Evolutionary conservation across 1,140 invertebrate species (phyloP).

Genomic region (Saccostrea glomerata): DNA sequence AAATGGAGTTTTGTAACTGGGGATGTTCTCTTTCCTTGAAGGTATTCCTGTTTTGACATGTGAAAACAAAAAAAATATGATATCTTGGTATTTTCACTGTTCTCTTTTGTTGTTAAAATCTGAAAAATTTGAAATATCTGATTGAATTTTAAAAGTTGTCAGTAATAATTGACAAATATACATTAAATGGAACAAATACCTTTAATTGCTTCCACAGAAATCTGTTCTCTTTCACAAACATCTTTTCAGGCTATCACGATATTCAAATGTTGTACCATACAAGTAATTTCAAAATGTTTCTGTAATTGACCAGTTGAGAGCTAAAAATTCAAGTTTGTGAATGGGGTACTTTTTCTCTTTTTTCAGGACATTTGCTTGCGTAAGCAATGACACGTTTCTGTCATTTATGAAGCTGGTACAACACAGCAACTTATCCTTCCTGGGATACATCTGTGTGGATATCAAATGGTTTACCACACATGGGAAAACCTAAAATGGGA

Average conservation of each 20-base stretch:
- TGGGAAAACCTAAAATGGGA: conserved; percentile 1
- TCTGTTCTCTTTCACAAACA: background rate
- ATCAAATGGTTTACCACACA: too few species aligned
- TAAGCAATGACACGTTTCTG: conserved; percentile 12
- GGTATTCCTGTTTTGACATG: background rate
- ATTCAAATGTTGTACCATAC: conserved; percentile 43
- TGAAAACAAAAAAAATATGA: background rate
- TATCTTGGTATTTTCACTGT: background rate
- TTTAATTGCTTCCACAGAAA: background rate
- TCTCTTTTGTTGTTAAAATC: background rate
- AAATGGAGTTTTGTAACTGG: background rate
- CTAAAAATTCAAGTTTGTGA: background rate
- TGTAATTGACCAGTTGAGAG: background rate
- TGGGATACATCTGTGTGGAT: too few species aligned
- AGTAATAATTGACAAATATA: background rate
- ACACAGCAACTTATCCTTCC: background rate
- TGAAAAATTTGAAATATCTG: background rate
- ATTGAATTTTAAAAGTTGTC: too few species aligned
- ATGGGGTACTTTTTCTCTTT: background rate
- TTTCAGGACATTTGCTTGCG: background rate
- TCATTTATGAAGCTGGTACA: background rate
- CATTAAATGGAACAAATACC: background rate
- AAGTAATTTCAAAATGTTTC: conserved; percentile 27
- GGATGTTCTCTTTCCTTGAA: background rate
- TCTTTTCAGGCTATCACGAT: conserved; percentile 40